Conservation (phyloP, 2,113 vertebrate genomes). For the Cryptomyrus ogoouensis region DNA sequence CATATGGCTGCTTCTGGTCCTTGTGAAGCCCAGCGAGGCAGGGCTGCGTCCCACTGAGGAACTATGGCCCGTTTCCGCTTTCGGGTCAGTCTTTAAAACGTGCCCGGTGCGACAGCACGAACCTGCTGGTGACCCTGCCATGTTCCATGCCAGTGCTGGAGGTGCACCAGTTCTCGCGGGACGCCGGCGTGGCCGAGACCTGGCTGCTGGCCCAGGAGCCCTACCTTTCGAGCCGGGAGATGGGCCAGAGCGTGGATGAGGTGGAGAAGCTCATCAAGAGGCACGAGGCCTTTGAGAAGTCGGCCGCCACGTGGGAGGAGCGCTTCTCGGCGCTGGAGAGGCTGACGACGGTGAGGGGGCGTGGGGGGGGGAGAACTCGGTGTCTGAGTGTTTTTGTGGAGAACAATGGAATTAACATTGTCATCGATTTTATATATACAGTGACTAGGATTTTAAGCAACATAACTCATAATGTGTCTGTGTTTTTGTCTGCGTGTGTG, state of each 20-base stretch:
- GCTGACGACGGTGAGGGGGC: constrained; percentile 75
- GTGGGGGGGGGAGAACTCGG: background rate
- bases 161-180: constrained; percentile 93
- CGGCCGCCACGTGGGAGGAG: constrained; percentile 93
- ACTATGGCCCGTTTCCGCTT: background rate
- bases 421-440: background rate
- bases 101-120: background rate
- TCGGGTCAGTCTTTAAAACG: too few relatives aligned
- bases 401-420: background rate
- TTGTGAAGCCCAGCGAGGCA: background rate
- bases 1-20: background rate
- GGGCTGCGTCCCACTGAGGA: background rate
- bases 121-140: background rate
- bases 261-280: constrained; percentile 95
- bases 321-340: constrained; percentile 88
- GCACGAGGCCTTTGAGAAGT: constrained; percentile 95
- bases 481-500: background rate
- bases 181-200: constrained; percentile 90
- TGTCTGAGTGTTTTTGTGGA: background rate
- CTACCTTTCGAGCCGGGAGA: constrained; percentile 81
- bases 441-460: background rate
- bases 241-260: constrained; percentile 89
- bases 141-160: constrained; percentile 75
- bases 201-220: constrained; percentile 94
- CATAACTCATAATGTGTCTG: too few relatives aligned